A percentile compares a stretch with the other conserved stretches of the same genome.
Conservation (phyloP, 2,888 invertebrate genomes). For the Eristalis pertinax region DNA sequence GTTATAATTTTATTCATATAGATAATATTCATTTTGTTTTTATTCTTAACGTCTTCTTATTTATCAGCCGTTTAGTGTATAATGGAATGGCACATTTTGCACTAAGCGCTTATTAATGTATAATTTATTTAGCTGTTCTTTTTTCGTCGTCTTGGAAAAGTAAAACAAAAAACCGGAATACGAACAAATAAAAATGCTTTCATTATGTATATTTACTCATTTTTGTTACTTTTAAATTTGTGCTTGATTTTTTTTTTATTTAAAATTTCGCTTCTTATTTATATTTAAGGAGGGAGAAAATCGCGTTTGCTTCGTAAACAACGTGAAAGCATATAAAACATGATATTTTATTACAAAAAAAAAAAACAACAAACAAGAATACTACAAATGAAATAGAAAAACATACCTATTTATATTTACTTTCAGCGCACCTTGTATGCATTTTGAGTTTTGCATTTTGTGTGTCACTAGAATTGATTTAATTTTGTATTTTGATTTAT, state of each 20-base stretch:
- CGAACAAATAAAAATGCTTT: constrained; percentile 20
- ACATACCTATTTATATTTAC: background rate
- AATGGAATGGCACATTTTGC: constrained; percentile 66
- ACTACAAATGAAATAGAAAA: constrained; percentile 12
- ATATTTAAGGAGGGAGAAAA: background rate
- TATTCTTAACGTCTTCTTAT: constrained; percentile 22
- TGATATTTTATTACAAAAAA: background rate
- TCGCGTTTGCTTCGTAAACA: background rate
- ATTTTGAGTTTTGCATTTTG: background rate
- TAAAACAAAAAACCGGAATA: constrained; percentile 8
- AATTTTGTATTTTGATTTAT: constrained; percentile 16
- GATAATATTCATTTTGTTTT: constrained; percentile 31
- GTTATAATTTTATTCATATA: constrained; percentile 36
- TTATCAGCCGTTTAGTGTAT: constrained; percentile 60
- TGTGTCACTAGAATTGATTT: constrained; percentile 39
- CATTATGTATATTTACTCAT: background rate
- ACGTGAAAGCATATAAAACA: background rate
- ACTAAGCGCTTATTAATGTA: constrained; percentile 49
- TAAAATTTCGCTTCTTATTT: constrained; percentile 15
- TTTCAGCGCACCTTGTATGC: constrained; percentile 17
- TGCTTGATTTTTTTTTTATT: constrained; percentile 25
- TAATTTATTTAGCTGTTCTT: constrained; percentile 4
- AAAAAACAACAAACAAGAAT: background rate
- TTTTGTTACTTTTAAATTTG: constrained; percentile 41
- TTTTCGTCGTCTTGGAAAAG: background rate